These are phyloP conservation scores for Todiramphus chloris DNA, from an alignment of 2,113 vertebrate genomes.

Conservation along the genomic window DNA sequence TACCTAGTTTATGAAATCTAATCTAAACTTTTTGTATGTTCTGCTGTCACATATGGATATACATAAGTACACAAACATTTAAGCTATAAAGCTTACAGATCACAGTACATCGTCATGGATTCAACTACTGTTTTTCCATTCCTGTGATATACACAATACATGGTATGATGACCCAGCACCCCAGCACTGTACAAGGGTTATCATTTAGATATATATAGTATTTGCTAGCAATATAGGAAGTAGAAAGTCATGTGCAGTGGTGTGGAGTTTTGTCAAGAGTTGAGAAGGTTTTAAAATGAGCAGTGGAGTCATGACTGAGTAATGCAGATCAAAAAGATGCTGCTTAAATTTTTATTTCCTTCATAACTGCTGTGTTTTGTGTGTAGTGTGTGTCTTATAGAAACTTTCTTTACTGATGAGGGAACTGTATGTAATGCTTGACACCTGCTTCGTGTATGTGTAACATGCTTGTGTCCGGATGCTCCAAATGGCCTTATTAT, in stretches of 20 bases:
- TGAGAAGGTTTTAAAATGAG: neutral
- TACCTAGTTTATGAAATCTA: neutral
- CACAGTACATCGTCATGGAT: neutral
- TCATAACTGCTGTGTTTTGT: neutral
- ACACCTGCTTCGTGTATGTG: neutral
- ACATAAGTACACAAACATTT: neutral
- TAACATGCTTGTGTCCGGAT: neutral
- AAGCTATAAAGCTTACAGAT: neutral
- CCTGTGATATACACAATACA: neutral
- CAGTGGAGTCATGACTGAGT: rapidly evolving
- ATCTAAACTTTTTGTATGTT: neutral
- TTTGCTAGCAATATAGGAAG: neutral
- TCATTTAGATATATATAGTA: neutral
- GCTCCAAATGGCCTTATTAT: neutral
- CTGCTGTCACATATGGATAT: neutral
- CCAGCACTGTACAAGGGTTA: neutral
- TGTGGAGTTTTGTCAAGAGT: neutral
- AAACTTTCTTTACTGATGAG: neutral
- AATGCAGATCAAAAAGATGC: neutral
- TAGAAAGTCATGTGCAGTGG: neutral
- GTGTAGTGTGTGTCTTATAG: neutral
- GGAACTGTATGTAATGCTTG: neutral
- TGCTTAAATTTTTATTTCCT: neutral
- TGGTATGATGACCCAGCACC: neutral
- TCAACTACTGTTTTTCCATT: neutral